Evolutionary conservation across 2,888 invertebrate species (phyloP), one percentile per base, ranked within the genome.

Genomic region (Ormyrus pomaceus): DNA sequence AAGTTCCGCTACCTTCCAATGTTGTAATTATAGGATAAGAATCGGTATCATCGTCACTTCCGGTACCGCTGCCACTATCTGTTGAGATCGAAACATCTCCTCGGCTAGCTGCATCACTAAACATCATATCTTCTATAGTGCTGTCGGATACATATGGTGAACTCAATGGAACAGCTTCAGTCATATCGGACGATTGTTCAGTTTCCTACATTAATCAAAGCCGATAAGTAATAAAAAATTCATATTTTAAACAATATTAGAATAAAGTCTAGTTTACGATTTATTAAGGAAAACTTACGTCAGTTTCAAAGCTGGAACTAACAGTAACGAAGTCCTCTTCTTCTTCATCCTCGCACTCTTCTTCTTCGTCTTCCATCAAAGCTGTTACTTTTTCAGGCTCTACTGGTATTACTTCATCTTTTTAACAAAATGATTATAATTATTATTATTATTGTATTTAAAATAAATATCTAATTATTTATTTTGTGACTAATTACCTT

Each of bases 331-430:
- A 87, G 51, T 92, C 92, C 84, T 93, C 93, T 79, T 92, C 92
- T 62, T 93, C 93, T 62, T 93, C 93, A 77, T 93, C 93, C 46
- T 91, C 91, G 48, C 85, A 90, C 58, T 90, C 89, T 48, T 89
- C 89, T 75, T 89, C 88, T 70, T 88, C 84, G n/a, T 86, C 86
- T 9, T 86, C 86, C 0, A 86, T 82, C 34, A 87, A 84, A 45
- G 86, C 83, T 69, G 84, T 88, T 53, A 90, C 87, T 84, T 91
- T 91, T 3, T 93, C 93, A 13, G 92, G 92, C 69, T 93, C 93
- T 0, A 95, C 92, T 0, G 95, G 94, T 80, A 95, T 86, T 0
- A 94, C 91, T 84, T 95, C 93, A 89, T 95, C 95, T 94, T 34
- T 34, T 85, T 46, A 87, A 87, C 76, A 79, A 34, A 69, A 77